Percentiles rank a stretch among this genome's conserved stretches.
Conservation (phyloP, 2,888 invertebrate genomes). For the Drosophila cognata region DNA sequence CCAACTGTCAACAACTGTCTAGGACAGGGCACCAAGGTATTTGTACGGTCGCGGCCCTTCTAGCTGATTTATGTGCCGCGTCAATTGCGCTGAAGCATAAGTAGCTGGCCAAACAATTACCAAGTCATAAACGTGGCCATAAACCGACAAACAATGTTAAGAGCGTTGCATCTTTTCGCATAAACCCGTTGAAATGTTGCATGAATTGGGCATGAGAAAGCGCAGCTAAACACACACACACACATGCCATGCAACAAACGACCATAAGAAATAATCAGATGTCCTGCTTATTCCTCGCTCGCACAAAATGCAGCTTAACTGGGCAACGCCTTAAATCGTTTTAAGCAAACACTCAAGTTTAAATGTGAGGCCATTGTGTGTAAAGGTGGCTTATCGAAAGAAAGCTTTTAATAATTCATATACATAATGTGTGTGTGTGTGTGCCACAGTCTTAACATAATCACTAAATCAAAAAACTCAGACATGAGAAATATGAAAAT, state of each 20-base stretch:
- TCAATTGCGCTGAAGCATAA: conserved; percentile 60
- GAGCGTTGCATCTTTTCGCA: conserved; percentile 23
- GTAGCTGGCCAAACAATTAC: conserved; percentile 63
- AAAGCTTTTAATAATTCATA: conserved; percentile 76
- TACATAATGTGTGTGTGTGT: conserved; percentile 34
- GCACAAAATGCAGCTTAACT: conserved; percentile 16
- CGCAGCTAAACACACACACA: conserved; percentile 7
- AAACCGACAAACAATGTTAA: conserved; percentile 42
- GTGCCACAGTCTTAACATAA: conserved; percentile 37
- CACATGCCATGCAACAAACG: conserved; percentile 3
- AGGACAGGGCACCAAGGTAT: conserved; percentile 18
- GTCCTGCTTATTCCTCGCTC: conserved; percentile 58
- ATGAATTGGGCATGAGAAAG: conserved; percentile 19
- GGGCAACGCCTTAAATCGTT: conserved; percentile 69
- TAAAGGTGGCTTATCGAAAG: conserved; percentile 63
- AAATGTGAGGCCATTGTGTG: conserved; percentile 62
- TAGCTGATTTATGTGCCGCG: conserved; percentile 67
- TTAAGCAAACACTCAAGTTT: conserved; percentile 65
- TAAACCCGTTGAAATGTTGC: conserved; percentile 11
- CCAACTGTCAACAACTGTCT: conserved; percentile 59
- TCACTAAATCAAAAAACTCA: conserved; percentile 71
- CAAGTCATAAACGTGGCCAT: conserved; percentile 53
- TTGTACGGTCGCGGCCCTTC: conserved; percentile 18
- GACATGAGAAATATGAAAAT: conserved; percentile 78
- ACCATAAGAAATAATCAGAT: conserved; percentile 59